Conservation (phyloP, 2,888 invertebrate genomes). For the Patella ulyssiponensis region DNA sequence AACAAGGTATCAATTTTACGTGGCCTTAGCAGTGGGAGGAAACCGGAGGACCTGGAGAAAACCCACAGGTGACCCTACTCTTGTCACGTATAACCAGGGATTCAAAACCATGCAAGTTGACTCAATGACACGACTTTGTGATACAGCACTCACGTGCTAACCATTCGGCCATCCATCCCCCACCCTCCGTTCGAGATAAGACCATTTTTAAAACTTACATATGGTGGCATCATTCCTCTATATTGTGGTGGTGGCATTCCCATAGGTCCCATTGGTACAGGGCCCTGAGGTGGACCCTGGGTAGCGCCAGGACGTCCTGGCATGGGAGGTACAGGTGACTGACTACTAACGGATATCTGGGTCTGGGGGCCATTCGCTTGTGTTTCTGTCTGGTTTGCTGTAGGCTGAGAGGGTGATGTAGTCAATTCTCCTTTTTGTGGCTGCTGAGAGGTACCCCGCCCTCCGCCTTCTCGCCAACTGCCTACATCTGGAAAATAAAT, state of each 20-base stretch:
- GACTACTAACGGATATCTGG: conserved; percentile 61
- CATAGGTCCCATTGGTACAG: conserved; percentile 62
- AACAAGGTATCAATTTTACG: no score
- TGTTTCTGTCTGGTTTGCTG: conserved; percentile 62
- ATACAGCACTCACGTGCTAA: no score
- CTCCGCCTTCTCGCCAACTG: conserved; percentile 90
- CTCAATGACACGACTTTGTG: no score
- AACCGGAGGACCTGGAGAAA: no score
- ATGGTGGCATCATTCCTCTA: conserved; percentile 71
- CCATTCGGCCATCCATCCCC: no score
- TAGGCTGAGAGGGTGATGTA: conserved; percentile 62
- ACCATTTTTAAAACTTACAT: conserved; percentile 50
- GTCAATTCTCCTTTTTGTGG: conserved; percentile 61
- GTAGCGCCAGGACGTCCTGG: conserved; percentile 57
- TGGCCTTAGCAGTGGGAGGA: no score
- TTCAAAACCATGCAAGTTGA: no score
- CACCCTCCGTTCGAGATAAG: neutral
- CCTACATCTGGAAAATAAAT: conserved; percentile 79
- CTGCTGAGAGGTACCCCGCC: conserved; percentile 70
- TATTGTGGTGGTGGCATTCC: conserved; percentile 66
- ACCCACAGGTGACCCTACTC: no score
- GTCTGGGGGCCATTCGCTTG: conserved; percentile 66
- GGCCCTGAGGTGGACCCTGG: conserved; percentile 52
- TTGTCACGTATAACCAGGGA: no score
- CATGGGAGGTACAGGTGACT: conserved; percentile 42